These are phyloP conservation scores for Chloroclysta siterata DNA, from an alignment of 2,888 invertebrate species.

Conservation along the genomic window DNA sequence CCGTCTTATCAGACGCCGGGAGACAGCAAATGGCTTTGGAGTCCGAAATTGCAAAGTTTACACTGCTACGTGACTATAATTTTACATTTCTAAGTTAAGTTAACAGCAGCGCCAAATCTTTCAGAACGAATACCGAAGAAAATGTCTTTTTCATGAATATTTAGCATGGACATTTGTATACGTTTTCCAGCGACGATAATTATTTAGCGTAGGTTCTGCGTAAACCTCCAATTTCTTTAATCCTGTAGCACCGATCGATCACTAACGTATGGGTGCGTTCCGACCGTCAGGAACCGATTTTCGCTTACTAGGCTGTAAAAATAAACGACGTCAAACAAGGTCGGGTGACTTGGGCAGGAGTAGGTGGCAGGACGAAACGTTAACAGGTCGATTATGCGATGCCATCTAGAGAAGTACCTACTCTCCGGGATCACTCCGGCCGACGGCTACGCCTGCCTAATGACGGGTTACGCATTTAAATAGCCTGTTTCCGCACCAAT, in stretches of 20 bases:
- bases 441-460: constrained; percentile 66
- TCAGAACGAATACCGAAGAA: constrained; percentile 10
- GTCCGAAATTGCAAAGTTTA: constrained; percentile 54
- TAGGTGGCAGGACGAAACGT: constrained; percentile 62
- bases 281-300: constrained; percentile 51
- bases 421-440: constrained; percentile 54
- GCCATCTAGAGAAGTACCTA: constrained; percentile 60
- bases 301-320: constrained; percentile 64
- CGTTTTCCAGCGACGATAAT: neutral
- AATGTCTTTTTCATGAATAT: neutral
- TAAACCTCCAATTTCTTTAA: constrained; percentile 28
- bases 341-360: constrained; percentile 44
- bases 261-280: constrained; percentile 32
- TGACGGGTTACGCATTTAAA: constrained; percentile 82
- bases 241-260: constrained; percentile 38
- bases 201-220: constrained; percentile 17
- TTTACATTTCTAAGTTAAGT: constrained; percentile 38
- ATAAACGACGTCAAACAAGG: constrained; percentile 64
- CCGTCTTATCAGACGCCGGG: constrained; percentile 43
- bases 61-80: constrained; percentile 48
- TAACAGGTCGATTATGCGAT: constrained; percentile 80
- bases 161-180: constrained; percentile 10
- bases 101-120: constrained; percentile 15
- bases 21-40: constrained; percentile 54
- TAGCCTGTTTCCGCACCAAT: constrained; percentile 71